Evolutionary conservation across 2,113 vertebrate genomes (phyloP), one percentile per base, ranked within the genome.

Genomic region (Centropristis striata): DNA sequence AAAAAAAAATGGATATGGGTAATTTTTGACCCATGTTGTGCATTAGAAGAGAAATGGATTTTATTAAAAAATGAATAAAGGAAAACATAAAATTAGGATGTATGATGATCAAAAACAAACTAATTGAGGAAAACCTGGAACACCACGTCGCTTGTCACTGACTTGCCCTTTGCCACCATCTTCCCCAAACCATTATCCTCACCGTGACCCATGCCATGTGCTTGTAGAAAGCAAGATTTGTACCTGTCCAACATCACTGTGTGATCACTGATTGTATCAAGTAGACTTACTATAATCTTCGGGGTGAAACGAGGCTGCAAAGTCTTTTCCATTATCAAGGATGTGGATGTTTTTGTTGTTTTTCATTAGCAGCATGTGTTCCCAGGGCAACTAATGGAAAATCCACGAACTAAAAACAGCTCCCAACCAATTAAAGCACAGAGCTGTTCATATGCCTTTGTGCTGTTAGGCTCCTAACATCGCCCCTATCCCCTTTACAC

Each of bases 331-430:
- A 18, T 71, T 27, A 36, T 60, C 42, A 37, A 8, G 4, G 25
- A 57, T 10, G 15, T 42, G 7, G 7, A 60, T 61, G 44, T 10
- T 27, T 49, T 60, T 39, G 28, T 58, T 47, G 42, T 71, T 47
- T 28, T 16, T 46, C 11, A 37, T 36, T 49, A 18, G 54, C 32
- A 39, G 21, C 16, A 14, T 46, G 39, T 46, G 75, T 78, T 55
- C 47, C 58, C 49, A 41, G 11, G 49, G 27, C 39, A 63, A 15
- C 39, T 47, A 55, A 64, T 64, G 58, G 11, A 54, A 69, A 42
- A 44, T 37, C 20, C 8, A 53, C n/a, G 37, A 7, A 36, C 53
- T 54, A 70, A 54, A 54, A 54, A 54, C 14, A 42, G 12, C 67
- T 39, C n/a, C 9, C 14, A 59, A 32, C 23, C 64, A 37, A 21